These are phyloP conservation scores for Drosophila athabasca DNA, from an alignment of 1,140 invertebrate genomes.

Conservation along the genomic window DNA sequence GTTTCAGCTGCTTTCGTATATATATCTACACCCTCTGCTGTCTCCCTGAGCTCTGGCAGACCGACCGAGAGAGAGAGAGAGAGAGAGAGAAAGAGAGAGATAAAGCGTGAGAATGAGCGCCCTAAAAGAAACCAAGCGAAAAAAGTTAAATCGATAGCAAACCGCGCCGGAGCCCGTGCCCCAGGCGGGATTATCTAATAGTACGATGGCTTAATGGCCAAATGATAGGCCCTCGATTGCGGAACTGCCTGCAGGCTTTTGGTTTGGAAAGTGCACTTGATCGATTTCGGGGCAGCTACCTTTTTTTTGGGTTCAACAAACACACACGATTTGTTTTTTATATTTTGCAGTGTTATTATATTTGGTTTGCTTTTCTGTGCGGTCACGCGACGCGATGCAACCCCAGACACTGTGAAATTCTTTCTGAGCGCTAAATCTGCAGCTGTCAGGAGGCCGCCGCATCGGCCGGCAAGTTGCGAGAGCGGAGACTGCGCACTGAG, in stretches of 20 bases:
- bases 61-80: constrained; percentile 1
- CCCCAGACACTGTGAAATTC: constrained; percentile 69
- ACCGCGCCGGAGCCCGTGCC: constrained; percentile 43
- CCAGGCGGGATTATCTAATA: constrained; percentile 69
- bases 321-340: neutral
- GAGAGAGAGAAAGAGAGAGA: no score
- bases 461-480: constrained; percentile 40
- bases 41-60: no score
- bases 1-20: no score
- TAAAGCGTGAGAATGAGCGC: constrained; percentile 4
- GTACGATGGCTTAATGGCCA: constrained; percentile 35
- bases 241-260: neutral
- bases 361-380: constrained; percentile 26
- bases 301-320: no score
- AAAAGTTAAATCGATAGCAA: constrained; percentile 74
- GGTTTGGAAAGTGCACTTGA: constrained; percentile 1
- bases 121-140: constrained; percentile 50
- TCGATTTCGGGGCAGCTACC: no score
- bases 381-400: constrained; percentile 68
- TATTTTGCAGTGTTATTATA: constrained; percentile 1
- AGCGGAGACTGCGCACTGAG: constrained; percentile 2
- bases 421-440: constrained; percentile 61
- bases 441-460: constrained; percentile 41
- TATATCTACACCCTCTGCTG: no score
- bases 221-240: constrained; percentile 4